phyloP scores from a whole-genome alignment of 2,888 invertebrate species.

The Lymantria monacha region DNA sequence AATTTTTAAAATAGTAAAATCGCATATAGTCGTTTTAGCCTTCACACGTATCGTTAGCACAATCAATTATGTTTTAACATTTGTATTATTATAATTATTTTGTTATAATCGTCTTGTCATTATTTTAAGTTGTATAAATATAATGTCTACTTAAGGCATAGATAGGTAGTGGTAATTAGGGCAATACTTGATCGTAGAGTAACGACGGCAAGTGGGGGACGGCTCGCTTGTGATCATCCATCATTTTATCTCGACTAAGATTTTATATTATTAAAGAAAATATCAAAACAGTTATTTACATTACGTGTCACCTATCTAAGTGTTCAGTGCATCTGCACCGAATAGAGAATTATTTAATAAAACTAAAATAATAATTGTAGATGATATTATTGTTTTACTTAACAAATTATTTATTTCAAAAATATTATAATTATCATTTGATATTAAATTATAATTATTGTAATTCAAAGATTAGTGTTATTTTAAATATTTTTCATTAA shows the following conservation, averaged over 20 bases:
- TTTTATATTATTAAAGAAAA: too few species aligned
- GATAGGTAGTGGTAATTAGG: constrained; percentile 79
- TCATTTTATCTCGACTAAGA: not conserved
- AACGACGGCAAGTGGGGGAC: constrained; percentile 36
- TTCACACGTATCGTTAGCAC: constrained; percentile 71
- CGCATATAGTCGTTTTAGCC: constrained; percentile 42
- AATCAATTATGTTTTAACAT: constrained; percentile 65
- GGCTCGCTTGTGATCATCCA: constrained; percentile 8
- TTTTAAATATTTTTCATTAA: too few species aligned
- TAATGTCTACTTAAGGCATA: constrained; percentile 77
- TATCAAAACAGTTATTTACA: too few species aligned
- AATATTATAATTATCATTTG: too few species aligned
- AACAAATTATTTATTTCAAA: too few species aligned
- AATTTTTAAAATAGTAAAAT: constrained; percentile 50
- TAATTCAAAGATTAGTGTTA: too few species aligned
- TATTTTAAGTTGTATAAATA: constrained; percentile 81
- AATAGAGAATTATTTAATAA: too few species aligned
- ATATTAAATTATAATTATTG: too few species aligned
- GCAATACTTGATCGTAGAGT: constrained; percentile 65
- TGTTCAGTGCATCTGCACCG: too few species aligned
- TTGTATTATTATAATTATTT: constrained; percentile 62
- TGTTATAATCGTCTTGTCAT: constrained; percentile 79
- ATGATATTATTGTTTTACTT: too few species aligned
- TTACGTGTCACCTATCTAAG: too few species aligned
- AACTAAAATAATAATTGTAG: too few species aligned